Base-by-base conservation (phyloP, 2,888 invertebrate genomes). In the Drosophila borealis region DNA sequence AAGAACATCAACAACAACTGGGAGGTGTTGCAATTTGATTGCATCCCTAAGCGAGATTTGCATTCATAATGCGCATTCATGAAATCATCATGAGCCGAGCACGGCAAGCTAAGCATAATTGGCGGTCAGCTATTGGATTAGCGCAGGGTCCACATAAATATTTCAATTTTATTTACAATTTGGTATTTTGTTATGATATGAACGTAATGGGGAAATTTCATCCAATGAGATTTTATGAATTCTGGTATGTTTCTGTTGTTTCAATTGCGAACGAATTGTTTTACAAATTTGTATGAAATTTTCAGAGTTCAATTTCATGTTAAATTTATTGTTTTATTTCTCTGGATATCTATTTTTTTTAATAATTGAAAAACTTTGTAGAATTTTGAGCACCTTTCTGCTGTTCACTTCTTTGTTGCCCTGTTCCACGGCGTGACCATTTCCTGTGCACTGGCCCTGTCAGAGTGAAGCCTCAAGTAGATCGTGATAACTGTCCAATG, bases 21-120 rank as follows among this genome's bases (percentile, higher is more conserved):
- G 41, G 60, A 81, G 77, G 79, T 87, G 81, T 70, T 84, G 84
- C 68, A 70, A 87, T 72, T 70, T 55, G 72, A 81, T 84, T 81
- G 72, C 64, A 74, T 60, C 75, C 63, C 56, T 63, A 64, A 54
- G 67, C 54, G 60, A 68, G 77, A 84, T 83, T 87, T 87, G 77
- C 82, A 83, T 83, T 81, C 56, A 74, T 77, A 84, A 83, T 84
- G 54, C 41, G 50, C 19, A 61, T 68, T 62, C 63, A 74, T 78
- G 63, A 81, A 83, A 76, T 54, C 56, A 56, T 74, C 71, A 87
- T 81, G 63, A 70, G 45, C 41, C 42, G 57, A 57, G 44, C 60
- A 54, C 56, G 54, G 19, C 50, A 11, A 45, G 70, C 69, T 81
- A 59, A 57, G 54, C 64, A 65, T 76, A 78, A 81, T 76, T 71